Evolutionary conservation across 1,140 invertebrate species (phyloP), one percentile per base, ranked within the genome.

Genomic region (Calycopis cecrops): DNA sequence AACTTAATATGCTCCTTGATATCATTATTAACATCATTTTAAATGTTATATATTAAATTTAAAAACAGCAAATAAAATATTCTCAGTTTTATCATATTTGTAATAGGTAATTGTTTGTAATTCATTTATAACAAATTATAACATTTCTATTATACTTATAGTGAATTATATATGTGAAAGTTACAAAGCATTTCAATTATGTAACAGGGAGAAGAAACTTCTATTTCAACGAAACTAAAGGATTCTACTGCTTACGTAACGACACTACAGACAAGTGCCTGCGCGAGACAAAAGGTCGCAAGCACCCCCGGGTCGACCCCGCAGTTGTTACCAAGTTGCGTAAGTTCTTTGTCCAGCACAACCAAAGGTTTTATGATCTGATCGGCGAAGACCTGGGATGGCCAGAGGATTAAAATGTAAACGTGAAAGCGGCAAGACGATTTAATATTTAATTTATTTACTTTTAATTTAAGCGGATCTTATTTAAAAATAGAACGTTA

Each of bases 221-320:
- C 87, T 98, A 98, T 82, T 98, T 98, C 86, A 99, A 99, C 86
- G 93, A 96, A 79, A 97, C 97, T 12, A 98, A 99, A 85, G 97
- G 97, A 3, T 99, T 99, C 87, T 98, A 97, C 72, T 99, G 98
- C 85, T 90, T 99, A 60, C 90, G 94, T 35, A 95, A 95, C 71
- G 93, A 95, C 62, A 95, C 94, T 4, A 92, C 92, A 21, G 94
- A 96, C 71, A 94, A 98, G 72, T 99, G 98, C 88, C 88, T 99
- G 55, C 92, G 95, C 3, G 97, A 98, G 71, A 98, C 96, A 54
- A 99, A 99, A 81, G 98, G 98, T 3, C 90, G 98, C 2, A 92
- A 92, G 66, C 98, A 99, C 88, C 97, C 97, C 0, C 88, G 93
- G 21, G 95, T 99, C 9, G 93, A 94, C 72, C 92, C 93, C 0